Evolutionary conservation across 2,797 vertebrate genomes (phyloP).

Genomic region (Lagorchestes hirsutus): DNA sequence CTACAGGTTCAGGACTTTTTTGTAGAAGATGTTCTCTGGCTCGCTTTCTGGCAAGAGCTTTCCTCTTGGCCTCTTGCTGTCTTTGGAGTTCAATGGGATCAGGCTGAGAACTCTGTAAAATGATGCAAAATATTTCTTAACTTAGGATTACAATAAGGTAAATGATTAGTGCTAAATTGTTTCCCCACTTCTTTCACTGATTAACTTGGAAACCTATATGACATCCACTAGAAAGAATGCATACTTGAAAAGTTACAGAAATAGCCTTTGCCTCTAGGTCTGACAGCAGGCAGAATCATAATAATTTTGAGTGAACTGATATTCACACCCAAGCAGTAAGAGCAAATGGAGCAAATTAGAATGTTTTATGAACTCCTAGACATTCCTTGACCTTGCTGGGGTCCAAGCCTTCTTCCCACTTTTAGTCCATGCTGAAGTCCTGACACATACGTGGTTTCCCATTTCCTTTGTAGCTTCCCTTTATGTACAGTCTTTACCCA

Average conservation of each 20-base stretch:
- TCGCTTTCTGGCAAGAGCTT: slow-evolving; percentile 81
- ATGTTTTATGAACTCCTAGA: background rate
- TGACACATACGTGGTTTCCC: background rate
- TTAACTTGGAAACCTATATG: background rate
- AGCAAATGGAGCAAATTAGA: background rate
- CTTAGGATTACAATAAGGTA: background rate
- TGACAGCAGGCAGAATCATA: background rate
- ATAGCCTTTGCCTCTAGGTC: background rate
- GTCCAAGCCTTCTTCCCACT: background rate
- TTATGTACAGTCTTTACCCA: background rate
- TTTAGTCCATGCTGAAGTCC: background rate
- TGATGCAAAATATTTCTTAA: slow-evolving; percentile 22
- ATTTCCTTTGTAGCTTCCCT: background rate
- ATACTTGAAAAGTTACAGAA: background rate
- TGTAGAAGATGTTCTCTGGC: slow-evolving; percentile 82
- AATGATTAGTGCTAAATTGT: background rate
- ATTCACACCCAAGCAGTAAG: background rate
- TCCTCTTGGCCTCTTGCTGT: slow-evolving; percentile 85
- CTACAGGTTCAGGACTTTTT: slow-evolving; percentile 88
- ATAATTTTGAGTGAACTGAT: background rate
- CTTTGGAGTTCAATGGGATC: slow-evolving; percentile 85
- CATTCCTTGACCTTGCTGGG: background rate
- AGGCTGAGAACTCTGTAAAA: slow-evolving; percentile 67
- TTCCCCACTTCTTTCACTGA: background rate
- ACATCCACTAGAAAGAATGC: background rate